Evolutionary conservation across 2,888 invertebrate species (phyloP).

Genomic region (Cantharis nigra): DNA sequence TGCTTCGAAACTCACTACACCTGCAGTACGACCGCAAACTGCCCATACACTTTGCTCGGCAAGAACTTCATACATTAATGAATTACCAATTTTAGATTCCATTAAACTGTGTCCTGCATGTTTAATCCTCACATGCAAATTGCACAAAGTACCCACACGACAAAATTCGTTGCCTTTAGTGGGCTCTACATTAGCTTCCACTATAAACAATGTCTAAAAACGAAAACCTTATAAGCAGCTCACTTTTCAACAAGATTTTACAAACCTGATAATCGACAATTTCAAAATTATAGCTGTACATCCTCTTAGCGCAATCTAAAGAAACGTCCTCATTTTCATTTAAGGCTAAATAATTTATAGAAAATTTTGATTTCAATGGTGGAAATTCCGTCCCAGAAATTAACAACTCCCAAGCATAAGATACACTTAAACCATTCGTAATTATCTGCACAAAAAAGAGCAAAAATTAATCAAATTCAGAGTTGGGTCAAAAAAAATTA

Average conservation of each 20-base stretch:
- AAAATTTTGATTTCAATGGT: slow-evolving; percentile 67
- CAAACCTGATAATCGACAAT: slow-evolving; percentile 77
- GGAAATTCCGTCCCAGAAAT: slow-evolving; percentile 52
- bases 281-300: slow-evolving; percentile 74
- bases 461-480: no score
- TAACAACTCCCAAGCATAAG: slow-evolving; percentile 79
- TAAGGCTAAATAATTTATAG: slow-evolving; percentile 60
- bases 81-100: slow-evolving; percentile 51
- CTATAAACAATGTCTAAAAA: slow-evolving; percentile 76
- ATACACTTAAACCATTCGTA: slow-evolving; percentile 74
- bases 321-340: slow-evolving; percentile 43
- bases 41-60: slow-evolving; percentile 95
- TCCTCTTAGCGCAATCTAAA: slow-evolving; percentile 51
- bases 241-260: background rate
- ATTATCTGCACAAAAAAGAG: slow-evolving; percentile 56
- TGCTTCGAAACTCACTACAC: slow-evolving; percentile 60
- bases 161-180: slow-evolving; percentile 83
- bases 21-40: slow-evolving; percentile 87
- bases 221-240: background rate
- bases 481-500: no score
- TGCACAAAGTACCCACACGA: slow-evolving; percentile 86
- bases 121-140: slow-evolving; percentile 74
- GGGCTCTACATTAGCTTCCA: slow-evolving; percentile 79
- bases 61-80: slow-evolving; percentile 91
- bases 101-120: slow-evolving; percentile 38